Evolutionary conservation across 2,888 invertebrate species (phyloP).

Genomic region (Gastracanthus pulcherrimus): DNA sequence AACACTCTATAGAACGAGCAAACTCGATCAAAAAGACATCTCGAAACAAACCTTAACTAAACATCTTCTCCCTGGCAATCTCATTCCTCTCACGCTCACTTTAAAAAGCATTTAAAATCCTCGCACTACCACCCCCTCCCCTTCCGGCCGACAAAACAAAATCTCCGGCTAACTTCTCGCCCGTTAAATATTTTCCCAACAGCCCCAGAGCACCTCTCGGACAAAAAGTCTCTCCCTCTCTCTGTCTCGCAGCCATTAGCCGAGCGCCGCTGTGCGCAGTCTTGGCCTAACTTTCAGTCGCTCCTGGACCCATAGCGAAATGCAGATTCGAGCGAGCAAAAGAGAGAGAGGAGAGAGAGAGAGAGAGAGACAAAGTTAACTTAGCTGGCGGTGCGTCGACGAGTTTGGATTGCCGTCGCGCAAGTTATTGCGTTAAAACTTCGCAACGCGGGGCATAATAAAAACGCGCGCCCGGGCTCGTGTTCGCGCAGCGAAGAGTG

Average conservation of each 20-base stretch:
- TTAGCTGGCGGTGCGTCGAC: too few relatives aligned
- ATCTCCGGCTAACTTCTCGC: background rate
- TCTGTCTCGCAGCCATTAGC: too few relatives aligned
- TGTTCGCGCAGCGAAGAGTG: background rate
- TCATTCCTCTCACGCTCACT: too few relatives aligned
- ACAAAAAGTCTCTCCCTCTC: conserved; percentile 7
- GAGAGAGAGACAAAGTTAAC: conserved; percentile 30
- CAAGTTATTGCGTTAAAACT: conserved; percentile 62
- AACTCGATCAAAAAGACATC: too few relatives aligned
- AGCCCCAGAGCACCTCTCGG: background rate
- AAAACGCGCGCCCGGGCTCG: background rate
- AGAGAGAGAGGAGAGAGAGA: too few relatives aligned
- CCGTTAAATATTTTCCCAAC: conserved; percentile 38
- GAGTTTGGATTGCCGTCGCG: conserved; percentile 18
- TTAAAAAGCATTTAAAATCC: conserved; percentile 17
- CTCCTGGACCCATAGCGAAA: background rate
- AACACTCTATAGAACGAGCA: too few relatives aligned
- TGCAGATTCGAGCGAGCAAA: conserved; percentile 25
- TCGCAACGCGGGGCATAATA: conserved; percentile 47
- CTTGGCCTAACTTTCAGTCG: conserved; percentile 11
- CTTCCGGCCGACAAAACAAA: background rate
- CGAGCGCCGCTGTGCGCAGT: too few relatives aligned
- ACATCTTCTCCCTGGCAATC: too few relatives aligned
- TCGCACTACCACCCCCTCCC: too few relatives aligned
- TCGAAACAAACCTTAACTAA: too few relatives aligned